Percentiles rank a stretch among this genome's conserved stretches.
Conservation (phyloP, 2,113 vertebrate species). For the Anhinga anhinga region DNA sequence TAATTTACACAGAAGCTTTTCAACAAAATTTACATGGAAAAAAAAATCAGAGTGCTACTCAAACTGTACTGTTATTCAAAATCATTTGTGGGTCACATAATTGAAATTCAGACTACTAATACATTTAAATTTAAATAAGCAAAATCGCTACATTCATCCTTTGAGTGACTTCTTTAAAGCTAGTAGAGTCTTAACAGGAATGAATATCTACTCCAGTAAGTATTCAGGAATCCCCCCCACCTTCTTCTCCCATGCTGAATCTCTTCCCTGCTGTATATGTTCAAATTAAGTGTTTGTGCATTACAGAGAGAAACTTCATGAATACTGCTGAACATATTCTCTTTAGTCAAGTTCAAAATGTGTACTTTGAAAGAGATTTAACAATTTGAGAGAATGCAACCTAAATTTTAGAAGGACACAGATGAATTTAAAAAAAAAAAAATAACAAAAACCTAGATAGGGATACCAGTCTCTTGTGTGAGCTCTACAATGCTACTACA, state of each 20-base stretch:
- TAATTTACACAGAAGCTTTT: background rate
- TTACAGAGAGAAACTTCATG: background rate
- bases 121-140: background rate
- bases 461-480: background rate
- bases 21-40: background rate
- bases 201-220: background rate
- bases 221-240: background rate
- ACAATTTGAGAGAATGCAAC: background rate
- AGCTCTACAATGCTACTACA: background rate
- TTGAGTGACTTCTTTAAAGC: background rate
- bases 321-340: background rate
- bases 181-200: background rate
- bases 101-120: background rate
- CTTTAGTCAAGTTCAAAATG: background rate
- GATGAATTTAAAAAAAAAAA: background rate
- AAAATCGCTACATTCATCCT: background rate
- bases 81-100: background rate
- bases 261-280: background rate
- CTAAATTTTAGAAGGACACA: background rate
- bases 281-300: background rate
- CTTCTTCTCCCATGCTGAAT: fast-evolving
- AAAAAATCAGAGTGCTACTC: background rate
- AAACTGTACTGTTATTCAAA: background rate
- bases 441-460: background rate
- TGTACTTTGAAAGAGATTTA: background rate